Evolutionary conservation across 2,797 vertebrate genomes (phyloP).

Genomic region (Acridotheres tristis): DNA sequence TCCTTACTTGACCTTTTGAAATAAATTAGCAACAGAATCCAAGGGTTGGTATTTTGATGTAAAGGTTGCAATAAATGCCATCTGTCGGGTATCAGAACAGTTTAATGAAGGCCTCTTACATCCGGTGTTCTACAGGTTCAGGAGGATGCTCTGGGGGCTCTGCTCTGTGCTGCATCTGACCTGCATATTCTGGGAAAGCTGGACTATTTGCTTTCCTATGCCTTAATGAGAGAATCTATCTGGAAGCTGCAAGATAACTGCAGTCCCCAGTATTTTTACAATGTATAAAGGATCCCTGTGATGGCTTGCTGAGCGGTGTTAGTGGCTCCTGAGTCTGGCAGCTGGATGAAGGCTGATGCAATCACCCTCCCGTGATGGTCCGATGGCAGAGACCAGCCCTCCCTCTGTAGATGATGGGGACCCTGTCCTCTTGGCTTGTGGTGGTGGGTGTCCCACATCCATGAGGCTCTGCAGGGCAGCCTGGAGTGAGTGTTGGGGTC

Average conservation of each 20-base stretch:
- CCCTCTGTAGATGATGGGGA: neutral
- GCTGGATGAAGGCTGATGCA: too few relatives aligned
- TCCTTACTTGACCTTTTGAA: slow-evolving; percentile 61
- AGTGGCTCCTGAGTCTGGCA: neutral
- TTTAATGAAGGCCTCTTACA: slow-evolving; percentile 14
- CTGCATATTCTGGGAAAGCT: neutral
- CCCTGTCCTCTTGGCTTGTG: neutral
- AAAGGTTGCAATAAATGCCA: slow-evolving; percentile 63
- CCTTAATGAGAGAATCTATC: neutral
- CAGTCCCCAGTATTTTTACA: neutral
- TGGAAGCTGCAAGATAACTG: neutral
- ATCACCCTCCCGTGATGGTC: too few relatives aligned
- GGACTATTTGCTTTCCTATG: neutral
- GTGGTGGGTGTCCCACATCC: neutral
- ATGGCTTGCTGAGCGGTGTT: neutral
- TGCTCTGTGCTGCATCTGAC: neutral
- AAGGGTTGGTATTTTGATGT: slow-evolving; percentile 36
- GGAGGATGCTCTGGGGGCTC: neutral
- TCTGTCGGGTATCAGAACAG: neutral
- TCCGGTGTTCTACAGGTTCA: neutral
- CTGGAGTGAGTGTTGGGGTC: fast-evolving
- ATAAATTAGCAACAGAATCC: slow-evolving; percentile 54
- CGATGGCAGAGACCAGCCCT: neutral
- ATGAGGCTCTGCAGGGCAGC: neutral
- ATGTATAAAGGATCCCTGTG: neutral